phyloP scores from a whole-genome alignment of 2,113 vertebrate genomes.

The Rhodinocichla rosea region DNA sequence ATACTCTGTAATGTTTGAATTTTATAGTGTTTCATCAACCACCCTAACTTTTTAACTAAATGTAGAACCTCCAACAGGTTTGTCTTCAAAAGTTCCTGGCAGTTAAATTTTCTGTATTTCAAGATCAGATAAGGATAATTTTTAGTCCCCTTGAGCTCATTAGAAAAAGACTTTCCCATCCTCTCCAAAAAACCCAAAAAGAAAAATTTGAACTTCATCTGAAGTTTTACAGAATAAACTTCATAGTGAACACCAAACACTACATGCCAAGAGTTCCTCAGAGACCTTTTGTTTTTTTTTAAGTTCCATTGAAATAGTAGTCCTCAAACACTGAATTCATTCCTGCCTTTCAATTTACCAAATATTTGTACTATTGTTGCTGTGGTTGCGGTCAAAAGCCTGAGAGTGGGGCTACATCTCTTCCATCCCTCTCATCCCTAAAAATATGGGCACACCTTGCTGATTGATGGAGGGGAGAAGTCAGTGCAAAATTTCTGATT shows the following conservation, averaged over 20 bases:
- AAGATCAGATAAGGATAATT: not conserved
- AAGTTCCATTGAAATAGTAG: not conserved
- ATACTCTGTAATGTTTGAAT: not conserved
- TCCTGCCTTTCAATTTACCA: not conserved
- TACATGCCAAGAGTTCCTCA: not conserved
- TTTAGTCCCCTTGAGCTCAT: not conserved
- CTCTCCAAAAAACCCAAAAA: not conserved
- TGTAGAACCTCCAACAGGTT: not conserved
- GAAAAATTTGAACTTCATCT: not conserved
- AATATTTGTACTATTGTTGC: not conserved
- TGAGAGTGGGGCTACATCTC: not conserved
- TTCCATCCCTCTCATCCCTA: not conserved
- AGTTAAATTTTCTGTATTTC: not conserved
- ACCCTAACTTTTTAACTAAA: not conserved
- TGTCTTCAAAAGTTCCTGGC: not conserved
- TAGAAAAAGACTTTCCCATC: not conserved
- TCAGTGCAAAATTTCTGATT: not conserved
- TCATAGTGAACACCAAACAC: not conserved
- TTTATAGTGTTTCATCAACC: not conserved
- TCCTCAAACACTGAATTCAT: not conserved
- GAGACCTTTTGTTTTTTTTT: not conserved
- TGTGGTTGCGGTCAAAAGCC: not conserved
- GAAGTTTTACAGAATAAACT: not conserved
- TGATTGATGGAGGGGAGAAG: not conserved
- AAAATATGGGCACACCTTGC: not conserved